phyloP scores from a whole-genome alignment of 2,888 invertebrate species.

The Beris morrisii region DNA sequence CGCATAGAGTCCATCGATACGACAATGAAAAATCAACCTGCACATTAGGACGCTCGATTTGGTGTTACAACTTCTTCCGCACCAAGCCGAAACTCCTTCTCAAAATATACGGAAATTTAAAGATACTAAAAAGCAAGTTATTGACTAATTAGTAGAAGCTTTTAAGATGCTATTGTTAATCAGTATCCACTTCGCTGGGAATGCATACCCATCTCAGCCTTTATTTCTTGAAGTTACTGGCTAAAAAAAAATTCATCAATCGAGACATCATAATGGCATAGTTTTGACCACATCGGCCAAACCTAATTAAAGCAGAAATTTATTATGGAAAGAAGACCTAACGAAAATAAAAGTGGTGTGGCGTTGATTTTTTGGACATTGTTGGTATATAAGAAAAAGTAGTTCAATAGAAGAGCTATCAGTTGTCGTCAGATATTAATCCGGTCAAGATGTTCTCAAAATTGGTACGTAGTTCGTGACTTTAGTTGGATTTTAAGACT shows the following conservation, averaged over 20 bases:
- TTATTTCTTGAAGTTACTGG: neutral
- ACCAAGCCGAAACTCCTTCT: no score
- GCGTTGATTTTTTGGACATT: conserved; percentile 5
- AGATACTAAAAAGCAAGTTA: no score
- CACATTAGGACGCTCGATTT: no score
- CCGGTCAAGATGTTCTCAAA: conserved; percentile 29
- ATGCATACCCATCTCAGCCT: neutral
- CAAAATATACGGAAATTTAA: no score
- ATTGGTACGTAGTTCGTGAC: conserved; percentile 23
- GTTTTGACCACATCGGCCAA: neutral
- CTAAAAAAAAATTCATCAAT: neutral
- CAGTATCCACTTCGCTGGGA: neutral
- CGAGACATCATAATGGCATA: neutral
- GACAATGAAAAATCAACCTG: no score
- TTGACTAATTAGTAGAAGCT: no score
- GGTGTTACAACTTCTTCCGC: no score
- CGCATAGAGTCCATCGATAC: no score
- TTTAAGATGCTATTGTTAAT: no score
- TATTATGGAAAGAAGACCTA: conserved; percentile 15
- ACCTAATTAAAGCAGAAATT: conserved; percentile 18
- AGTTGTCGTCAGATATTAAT: conserved; percentile 21
- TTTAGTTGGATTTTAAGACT: neutral
- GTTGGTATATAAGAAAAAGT: conserved; percentile 32
- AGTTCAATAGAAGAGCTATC: conserved; percentile 14
- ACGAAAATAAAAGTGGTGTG: conserved; percentile 24